Evolutionary conservation across 2,888 invertebrate species (phyloP).

Genomic region (Aradus depressus): DNA sequence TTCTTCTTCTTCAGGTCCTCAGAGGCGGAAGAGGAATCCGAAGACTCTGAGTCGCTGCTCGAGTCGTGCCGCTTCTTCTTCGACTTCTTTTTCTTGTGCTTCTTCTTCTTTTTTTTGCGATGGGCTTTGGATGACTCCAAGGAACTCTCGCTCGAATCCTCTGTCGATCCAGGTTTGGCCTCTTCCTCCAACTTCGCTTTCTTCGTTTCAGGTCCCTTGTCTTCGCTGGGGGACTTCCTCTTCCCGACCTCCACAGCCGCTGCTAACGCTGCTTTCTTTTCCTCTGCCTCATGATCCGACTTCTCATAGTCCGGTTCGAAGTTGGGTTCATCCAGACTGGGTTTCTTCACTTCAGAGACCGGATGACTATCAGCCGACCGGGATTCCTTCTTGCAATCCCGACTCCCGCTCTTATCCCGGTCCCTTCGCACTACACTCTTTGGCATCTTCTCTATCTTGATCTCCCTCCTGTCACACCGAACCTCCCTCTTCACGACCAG

Average conservation of each 20-base stretch:
- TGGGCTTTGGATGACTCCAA: constrained; percentile 17
- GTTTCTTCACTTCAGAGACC: constrained; percentile 42
- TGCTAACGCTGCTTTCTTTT: constrained; percentile 1
- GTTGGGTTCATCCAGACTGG: constrained; percentile 55
- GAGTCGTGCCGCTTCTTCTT: constrained; percentile 27
- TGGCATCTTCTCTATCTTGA: constrained; percentile 21
- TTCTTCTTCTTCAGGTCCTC: constrained; percentile 30
- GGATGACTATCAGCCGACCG: constrained; percentile 33
- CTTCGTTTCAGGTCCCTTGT: constrained; percentile 14
- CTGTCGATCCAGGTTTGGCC: constrained; percentile 16
- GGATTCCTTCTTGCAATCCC: constrained; percentile 3
- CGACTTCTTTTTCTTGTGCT: constrained; percentile 53
- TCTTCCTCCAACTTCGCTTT: constrained; percentile 18
- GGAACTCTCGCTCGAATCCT: constrained; percentile 20
- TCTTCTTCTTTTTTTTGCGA: constrained; percentile 57
- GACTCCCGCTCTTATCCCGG: constrained; percentile 29
- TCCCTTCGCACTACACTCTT: constrained; percentile 31
- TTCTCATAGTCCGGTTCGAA: constrained; percentile 66
- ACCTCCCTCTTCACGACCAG: constrained; percentile 21
- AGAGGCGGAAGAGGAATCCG: constrained; percentile 27
- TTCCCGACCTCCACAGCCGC: neutral
- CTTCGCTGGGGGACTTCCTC: constrained; percentile 16
- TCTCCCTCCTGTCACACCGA: constrained; percentile 15
- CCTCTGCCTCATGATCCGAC: constrained; percentile 31
- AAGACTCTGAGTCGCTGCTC: constrained; percentile 28